A percentile compares a stretch with the other conserved stretches of the same genome.
Evolutionary conservation across 2,113 vertebrate species (phyloP).

Genomic region (Heptranchias perlo): DNA sequence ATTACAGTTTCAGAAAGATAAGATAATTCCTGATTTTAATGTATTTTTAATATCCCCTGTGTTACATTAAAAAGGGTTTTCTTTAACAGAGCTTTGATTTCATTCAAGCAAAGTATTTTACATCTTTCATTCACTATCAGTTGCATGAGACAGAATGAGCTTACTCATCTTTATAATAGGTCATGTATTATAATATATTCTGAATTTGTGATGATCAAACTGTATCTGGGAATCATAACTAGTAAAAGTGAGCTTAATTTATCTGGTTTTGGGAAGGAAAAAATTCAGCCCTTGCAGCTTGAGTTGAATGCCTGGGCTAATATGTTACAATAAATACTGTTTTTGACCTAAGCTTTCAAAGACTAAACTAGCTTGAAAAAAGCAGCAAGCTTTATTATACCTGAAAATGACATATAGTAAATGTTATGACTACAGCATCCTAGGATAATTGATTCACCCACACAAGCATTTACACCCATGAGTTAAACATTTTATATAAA

Average conservation of each 20-base stretch:
- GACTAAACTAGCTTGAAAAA: conserved; percentile 49
- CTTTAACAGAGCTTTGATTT: conserved; percentile 36
- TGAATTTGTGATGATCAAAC: conserved; percentile 36
- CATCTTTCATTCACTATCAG: conserved; percentile 37
- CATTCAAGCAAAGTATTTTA: conserved; percentile 35
- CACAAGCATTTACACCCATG: conserved; percentile 77
- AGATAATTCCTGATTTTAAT: conserved; percentile 35
- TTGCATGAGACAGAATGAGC: conserved; percentile 35
- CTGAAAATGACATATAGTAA: conserved; percentile 79
- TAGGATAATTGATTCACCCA: conserved; percentile 82
- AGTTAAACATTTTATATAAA: conserved; percentile 79
- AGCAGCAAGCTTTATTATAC: conserved; percentile 66
- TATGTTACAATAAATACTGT: conserved; percentile 18
- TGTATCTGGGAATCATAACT: conserved; percentile 20
- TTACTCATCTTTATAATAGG: conserved; percentile 36
- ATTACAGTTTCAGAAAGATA: conserved; percentile 29
- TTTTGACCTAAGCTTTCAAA: background rate
- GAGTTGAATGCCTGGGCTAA: conserved; percentile 14
- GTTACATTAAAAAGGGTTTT: conserved; percentile 36
- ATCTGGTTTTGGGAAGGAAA: background rate
- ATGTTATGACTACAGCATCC: conserved; percentile 81
- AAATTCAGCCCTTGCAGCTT: background rate
- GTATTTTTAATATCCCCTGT: conserved; percentile 37
- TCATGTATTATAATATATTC: conserved; percentile 22
- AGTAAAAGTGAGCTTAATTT: background rate